phyloP scores from a whole-genome alignment of 2,113 vertebrate species.

The Leucoraja erinaceus region DNA sequence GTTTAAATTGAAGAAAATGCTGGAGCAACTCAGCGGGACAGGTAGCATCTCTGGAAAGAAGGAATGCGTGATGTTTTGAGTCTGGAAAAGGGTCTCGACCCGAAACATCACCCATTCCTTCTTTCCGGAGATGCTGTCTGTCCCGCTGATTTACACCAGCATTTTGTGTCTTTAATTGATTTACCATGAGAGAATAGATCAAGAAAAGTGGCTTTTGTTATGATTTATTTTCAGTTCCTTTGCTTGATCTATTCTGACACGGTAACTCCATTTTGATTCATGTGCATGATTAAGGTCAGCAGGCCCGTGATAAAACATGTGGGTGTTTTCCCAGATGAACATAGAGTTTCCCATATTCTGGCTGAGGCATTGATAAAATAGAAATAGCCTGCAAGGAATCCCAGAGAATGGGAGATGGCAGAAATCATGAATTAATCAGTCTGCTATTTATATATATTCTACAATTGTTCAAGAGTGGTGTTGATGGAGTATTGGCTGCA shows the following conservation, averaged over 20 bases:
- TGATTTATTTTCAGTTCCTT: neutral
- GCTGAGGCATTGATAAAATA: neutral
- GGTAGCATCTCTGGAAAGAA: no score
- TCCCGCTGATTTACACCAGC: no score
- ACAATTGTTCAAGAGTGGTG: neutral
- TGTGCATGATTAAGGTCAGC: neutral
- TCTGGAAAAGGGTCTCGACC: no score
- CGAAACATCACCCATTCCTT: no score
- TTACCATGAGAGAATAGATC: no score
- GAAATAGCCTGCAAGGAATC: neutral
- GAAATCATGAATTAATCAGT: neutral
- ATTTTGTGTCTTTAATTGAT: no score
- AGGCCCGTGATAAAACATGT: neutral
- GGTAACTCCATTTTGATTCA: neutral
- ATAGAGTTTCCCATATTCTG: neutral
- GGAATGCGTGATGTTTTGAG: no score
- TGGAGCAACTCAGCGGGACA: no score
- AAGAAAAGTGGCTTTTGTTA: no score
- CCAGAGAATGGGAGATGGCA: neutral
- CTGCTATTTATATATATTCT: neutral
- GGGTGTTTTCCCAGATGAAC: neutral
- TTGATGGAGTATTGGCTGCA: neutral
- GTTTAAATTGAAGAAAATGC: no score
- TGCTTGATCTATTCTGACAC: neutral
- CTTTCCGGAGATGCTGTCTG: no score